phyloP scores from a whole-genome alignment of 2,888 invertebrate species.

The Cepaea hortensis region DNA sequence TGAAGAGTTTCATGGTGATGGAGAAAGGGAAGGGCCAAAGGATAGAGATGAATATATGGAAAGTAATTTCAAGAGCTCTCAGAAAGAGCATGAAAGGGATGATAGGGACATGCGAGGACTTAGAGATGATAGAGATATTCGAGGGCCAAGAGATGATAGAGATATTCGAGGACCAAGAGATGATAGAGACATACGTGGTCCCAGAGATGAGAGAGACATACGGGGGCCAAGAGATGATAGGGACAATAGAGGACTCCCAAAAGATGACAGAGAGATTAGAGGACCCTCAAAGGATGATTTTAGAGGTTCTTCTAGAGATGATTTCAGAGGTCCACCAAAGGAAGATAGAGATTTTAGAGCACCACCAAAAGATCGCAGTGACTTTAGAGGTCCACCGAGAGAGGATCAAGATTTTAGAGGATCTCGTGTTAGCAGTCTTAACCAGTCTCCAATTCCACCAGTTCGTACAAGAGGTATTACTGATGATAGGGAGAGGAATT shows the following conservation, averaged over 20 bases:
- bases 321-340: slow-evolving; percentile 38
- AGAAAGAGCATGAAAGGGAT: slow-evolving; percentile 7
- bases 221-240: slow-evolving; percentile 40
- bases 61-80: no score
- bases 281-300: slow-evolving; percentile 49
- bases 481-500: slow-evolving; percentile 24
- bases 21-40: slow-evolving; percentile 18
- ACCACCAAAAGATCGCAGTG: slow-evolving; percentile 51
- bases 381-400: slow-evolving; percentile 54
- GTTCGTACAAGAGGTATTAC: slow-evolving; percentile 12
- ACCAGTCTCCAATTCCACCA: no score
- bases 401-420: slow-evolving; percentile 47
- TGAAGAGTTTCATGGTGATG: neutral
- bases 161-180: slow-evolving; percentile 50
- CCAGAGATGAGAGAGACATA: slow-evolving; percentile 21
- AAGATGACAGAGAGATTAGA: slow-evolving; percentile 37
- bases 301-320: slow-evolving; percentile 42
- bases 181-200: slow-evolving; percentile 2
- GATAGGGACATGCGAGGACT: slow-evolving; percentile 29
- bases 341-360: slow-evolving; percentile 55
- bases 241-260: slow-evolving; percentile 14
- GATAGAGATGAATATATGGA: slow-evolving; percentile 18
- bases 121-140: slow-evolving; percentile 40
- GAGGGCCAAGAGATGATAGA: slow-evolving; percentile 54
- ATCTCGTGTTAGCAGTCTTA: slow-evolving; percentile 31